Conservation (phyloP, 2,888 invertebrate species). For the Gymnoscelis rufifasciata region DNA sequence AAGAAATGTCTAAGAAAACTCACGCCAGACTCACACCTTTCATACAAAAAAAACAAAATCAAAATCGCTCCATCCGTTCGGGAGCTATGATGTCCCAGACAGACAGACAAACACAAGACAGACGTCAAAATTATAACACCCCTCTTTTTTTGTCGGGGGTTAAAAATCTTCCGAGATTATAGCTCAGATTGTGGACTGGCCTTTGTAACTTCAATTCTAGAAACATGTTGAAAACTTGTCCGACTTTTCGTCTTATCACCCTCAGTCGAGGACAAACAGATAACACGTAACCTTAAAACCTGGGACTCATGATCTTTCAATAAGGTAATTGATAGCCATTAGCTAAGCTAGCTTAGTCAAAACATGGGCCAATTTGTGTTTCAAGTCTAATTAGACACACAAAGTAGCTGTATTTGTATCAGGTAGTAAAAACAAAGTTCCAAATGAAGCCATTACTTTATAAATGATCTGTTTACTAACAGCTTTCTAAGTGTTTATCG, state of each 20-base stretch:
- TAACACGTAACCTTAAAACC: constrained; percentile 28
- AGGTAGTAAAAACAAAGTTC: constrained; percentile 12
- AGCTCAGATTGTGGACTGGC: too few species aligned
- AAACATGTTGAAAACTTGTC: background rate
- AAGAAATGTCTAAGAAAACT: too few species aligned
- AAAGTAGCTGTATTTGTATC: constrained; percentile 12
- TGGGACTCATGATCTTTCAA: constrained; percentile 20
- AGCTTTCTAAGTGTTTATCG: too few species aligned
- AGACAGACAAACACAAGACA: too few species aligned
- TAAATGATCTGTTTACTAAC: constrained; percentile 11
- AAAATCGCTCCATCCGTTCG: too few species aligned
- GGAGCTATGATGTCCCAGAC: too few species aligned
- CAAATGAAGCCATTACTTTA: constrained; percentile 13
- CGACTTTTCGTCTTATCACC: background rate
- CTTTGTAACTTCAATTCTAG: background rate
- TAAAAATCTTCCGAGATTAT: too few species aligned
- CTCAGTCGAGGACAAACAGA: constrained; percentile 25
- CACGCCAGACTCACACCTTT: too few species aligned
- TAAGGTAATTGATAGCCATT: constrained; percentile 4
- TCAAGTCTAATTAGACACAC: constrained; percentile 8
- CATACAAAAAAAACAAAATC: too few species aligned
- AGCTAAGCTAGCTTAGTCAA: background rate
- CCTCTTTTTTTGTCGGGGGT: too few species aligned
- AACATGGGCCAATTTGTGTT: too few species aligned
- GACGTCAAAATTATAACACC: too few species aligned